Conservation (phyloP, 2,113 vertebrate species). For the Camelus bactrianus region DNA sequence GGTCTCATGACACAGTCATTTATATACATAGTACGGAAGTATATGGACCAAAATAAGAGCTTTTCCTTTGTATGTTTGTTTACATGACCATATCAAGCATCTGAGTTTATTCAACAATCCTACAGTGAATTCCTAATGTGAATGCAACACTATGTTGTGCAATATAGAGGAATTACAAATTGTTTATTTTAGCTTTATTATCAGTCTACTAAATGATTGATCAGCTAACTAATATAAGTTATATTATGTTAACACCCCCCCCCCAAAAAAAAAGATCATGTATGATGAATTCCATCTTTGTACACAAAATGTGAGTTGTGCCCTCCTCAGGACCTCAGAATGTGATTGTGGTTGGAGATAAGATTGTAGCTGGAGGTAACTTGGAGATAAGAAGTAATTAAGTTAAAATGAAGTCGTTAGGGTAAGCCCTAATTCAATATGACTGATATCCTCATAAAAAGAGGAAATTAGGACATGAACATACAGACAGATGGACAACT, state of each 20-base stretch:
- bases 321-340: background rate
- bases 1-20: background rate
- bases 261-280: too few species aligned
- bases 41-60: background rate
- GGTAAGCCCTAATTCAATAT: background rate
- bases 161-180: background rate
- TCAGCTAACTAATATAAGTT: background rate
- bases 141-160: background rate
- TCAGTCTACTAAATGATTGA: background rate
- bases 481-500: background rate
- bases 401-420: background rate
- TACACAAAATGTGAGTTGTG: background rate
- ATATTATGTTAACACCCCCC: background rate
- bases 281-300: background rate
- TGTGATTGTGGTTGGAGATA: background rate
- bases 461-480: background rate
- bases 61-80: background rate
- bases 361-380: background rate
- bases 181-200: slow-evolving; percentile 4
- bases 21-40: background rate
- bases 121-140: background rate
- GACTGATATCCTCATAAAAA: background rate
- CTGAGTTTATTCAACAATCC: background rate
- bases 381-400: background rate
- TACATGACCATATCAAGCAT: background rate